Percentiles rank a stretch among this genome's conserved stretches.
phyloP scores from a whole-genome alignment of 2,888 invertebrate species.

The Arrhopalites spinosus region DNA sequence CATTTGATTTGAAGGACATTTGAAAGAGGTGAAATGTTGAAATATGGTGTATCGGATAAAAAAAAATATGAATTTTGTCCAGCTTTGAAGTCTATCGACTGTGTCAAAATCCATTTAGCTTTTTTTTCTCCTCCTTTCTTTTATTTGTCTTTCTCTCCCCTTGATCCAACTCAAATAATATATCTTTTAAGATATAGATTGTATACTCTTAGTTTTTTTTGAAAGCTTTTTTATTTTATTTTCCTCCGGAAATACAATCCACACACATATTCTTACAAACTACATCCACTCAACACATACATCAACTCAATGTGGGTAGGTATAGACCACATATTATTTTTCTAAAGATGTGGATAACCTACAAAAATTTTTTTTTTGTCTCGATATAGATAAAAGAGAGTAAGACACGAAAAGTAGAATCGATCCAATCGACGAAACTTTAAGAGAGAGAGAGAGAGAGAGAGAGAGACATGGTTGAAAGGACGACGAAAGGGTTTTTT shows the following conservation, averaged over 20 bases:
- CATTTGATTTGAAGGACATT: slow-evolving; percentile 5
- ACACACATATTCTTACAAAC: background rate
- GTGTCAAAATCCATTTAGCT: slow-evolving; percentile 7
- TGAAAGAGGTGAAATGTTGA: slow-evolving; percentile 9
- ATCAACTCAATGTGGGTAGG: no score
- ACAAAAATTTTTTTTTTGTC: no score
- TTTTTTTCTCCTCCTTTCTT: background rate
- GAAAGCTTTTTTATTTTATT: slow-evolving; percentile 10
- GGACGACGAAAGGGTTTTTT: background rate
- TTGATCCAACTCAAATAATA: background rate
- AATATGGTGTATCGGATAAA: background rate
- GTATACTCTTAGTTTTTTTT: no score
- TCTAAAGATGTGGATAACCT: background rate
- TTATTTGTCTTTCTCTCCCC: slow-evolving; percentile 4
- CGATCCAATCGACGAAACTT: slow-evolving; percentile 8
- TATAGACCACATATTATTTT: background rate
- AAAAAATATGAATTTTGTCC: slow-evolving; percentile 4
- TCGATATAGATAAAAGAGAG: no score
- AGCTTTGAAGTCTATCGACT: slow-evolving; percentile 1
- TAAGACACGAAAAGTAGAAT: background rate
- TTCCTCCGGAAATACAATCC: slow-evolving; percentile 7
- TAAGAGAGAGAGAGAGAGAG: no score
- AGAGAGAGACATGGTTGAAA: background rate
- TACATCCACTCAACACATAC: no score
- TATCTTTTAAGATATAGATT: background rate